phyloP scores from a whole-genome alignment of 2,797 vertebrate species.

The Trichosurus vulpecula region DNA sequence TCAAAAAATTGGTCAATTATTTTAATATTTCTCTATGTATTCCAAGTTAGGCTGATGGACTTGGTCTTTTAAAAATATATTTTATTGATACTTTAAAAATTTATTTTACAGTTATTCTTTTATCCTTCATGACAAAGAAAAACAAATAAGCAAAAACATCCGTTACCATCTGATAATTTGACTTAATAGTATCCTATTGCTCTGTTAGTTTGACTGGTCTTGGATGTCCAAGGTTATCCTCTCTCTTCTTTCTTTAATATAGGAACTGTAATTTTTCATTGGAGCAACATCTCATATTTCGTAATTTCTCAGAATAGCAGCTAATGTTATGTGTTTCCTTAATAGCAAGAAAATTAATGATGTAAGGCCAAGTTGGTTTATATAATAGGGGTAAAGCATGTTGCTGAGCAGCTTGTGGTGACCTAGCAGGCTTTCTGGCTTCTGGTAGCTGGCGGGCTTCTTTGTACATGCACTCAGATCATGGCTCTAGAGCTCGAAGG shows the following conservation, averaged over 20 bases:
- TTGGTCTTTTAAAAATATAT: not conserved
- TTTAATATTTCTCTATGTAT: not conserved
- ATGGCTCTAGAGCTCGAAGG: not conserved
- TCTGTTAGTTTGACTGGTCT: not conserved
- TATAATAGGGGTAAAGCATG: not conserved
- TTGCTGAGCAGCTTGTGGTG: not conserved
- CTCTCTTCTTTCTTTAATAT: not conserved
- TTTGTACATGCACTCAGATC: not conserved
- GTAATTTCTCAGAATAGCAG: not conserved
- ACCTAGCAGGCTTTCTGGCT: not conserved
- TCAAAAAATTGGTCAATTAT: not conserved
- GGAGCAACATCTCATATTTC: not conserved
- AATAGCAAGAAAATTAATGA: not conserved
- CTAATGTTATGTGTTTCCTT: not conserved
- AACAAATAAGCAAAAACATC: not conserved
- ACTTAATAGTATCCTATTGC: not conserved
- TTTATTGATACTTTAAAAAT: no score
- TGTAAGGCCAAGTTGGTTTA: no score
- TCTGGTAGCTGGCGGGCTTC: not conserved
- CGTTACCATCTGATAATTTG: not conserved
- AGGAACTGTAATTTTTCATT: not conserved
- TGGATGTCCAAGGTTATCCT: not conserved
- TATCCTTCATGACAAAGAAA: not conserved
- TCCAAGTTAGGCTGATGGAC: not conserved
- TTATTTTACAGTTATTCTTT: not conserved